Evolutionary conservation across 2,888 invertebrate genomes (phyloP), one percentile per base, ranked within the genome.

Genomic region (Therioaphis trifolii): DNA sequence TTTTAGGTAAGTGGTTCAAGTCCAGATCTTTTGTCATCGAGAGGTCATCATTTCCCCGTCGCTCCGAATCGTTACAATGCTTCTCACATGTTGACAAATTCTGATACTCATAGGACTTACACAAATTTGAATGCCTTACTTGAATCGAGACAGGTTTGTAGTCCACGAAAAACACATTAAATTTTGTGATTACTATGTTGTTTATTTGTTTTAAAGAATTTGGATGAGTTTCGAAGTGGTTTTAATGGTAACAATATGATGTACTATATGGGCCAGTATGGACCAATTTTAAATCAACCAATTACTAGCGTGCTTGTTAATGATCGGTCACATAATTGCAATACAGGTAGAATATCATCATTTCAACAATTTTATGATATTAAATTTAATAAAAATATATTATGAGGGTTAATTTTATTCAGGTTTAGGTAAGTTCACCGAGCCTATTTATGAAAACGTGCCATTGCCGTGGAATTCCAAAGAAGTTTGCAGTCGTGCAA

Each of bases 381-480:
- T 29, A 63, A 4, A 18, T 29, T 49, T 63, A 4, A 43, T 3
- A 40, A 52, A 72, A 49, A 40, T 74, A 4, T 74, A 9, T 58
- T 24, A 40, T 58, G 15, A 11, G 9, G 52, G 0, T 21, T 40
- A 1, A 21, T 55, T 61, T 27, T 9, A 58, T 76, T 21, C 24
- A 72, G 12, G 69, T 77, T 72, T 85, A n/a, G 82, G 71, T 27
- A 85, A 85, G 49, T 66, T 85, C 4, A 84, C 85, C 18, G 95
- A 95, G 87, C 95, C 95, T 0, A 95, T 95, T 85, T 95, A 95
- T 88, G 94, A 95, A 87, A 95, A 95, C 88, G 93, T 95, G 11
- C 94, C 94, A 0, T 88, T 93, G 43, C 92, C 93, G 0, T 93
- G 93, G 92, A 91, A 85, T 71, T 86, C 84, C 2, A 85, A 82